Percentiles rank a stretch among this genome's conserved stretches.
Evolutionary conservation across 2,888 invertebrate species (phyloP).

Genomic region (Tholera decimalis): DNA sequence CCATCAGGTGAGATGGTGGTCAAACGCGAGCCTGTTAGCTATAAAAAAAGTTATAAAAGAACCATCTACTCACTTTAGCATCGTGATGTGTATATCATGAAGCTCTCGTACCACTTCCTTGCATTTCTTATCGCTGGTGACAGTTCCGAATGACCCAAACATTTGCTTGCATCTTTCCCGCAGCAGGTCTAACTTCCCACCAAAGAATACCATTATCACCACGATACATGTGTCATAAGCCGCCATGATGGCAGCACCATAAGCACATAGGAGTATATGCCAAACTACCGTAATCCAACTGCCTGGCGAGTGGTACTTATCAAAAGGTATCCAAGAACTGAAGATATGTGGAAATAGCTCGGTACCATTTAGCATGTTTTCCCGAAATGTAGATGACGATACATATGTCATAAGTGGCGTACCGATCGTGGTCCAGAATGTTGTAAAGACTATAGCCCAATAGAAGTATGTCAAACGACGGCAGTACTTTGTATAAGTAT

Average conservation of each 20-base stretch:
- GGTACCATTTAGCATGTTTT: slow-evolving; percentile 76
- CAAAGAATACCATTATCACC: slow-evolving; percentile 83
- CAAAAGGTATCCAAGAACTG: slow-evolving; percentile 85
- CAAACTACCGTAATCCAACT: slow-evolving; percentile 80
- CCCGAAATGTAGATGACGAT: slow-evolving; percentile 74
- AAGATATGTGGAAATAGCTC: slow-evolving; percentile 84
- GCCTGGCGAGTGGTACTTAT: slow-evolving; percentile 81
- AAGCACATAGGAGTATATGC: slow-evolving; percentile 75
- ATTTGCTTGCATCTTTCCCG: slow-evolving; percentile 80
- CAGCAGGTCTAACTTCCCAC: slow-evolving; percentile 82
- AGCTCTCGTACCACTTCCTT: slow-evolving; percentile 70
- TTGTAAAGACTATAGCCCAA: slow-evolving; percentile 81
- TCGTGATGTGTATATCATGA: slow-evolving; percentile 74
- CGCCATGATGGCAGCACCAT: slow-evolving; percentile 78
- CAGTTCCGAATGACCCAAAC: slow-evolving; percentile 64
- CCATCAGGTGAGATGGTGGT: no score
- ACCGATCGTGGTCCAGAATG: slow-evolving; percentile 72
- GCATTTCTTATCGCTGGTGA: slow-evolving; percentile 67
- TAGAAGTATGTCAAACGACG: slow-evolving; percentile 79
- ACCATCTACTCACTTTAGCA: slow-evolving; percentile 80
- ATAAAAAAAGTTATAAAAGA: neutral
- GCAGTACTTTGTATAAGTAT: slow-evolving; percentile 81
- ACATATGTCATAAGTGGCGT: slow-evolving; percentile 77
- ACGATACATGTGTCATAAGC: slow-evolving; percentile 80
- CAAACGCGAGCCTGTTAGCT: no score